Base-by-base conservation (phyloP, 2,797 vertebrate species). In the Eulemur albifrons region DNA sequence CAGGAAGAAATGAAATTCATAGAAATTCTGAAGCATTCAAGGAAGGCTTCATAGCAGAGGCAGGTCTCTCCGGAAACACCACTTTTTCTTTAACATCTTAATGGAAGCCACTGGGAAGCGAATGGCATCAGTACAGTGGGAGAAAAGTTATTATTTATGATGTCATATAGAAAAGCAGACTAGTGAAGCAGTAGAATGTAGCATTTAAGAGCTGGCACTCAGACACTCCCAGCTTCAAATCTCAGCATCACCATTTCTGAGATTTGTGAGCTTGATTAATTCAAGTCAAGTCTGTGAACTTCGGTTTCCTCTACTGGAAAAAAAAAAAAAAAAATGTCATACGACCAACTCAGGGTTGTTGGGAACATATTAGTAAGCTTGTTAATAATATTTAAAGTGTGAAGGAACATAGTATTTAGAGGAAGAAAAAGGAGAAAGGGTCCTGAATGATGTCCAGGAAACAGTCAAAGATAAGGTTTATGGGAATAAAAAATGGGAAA, bases 401-500 rank as follows among this genome's bases (percentile, higher is more conserved):
- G 52, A 70, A 50, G 7, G 8, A 14, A 25, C 15, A 6, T 14
- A 43, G 23, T 38, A 52, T 54, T 85, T 45, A 92, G 35, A 69
- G 38, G 48, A 77, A 89, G 45, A 91, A 40, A 84, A 94, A n/a
- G 30, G n/a, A 30, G 30, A 52, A 5, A 59, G 45, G 61, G 12
- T 63, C 30, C 14, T 75, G 12, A 94, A 21, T 17, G 21, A 65
- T 18, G 7, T 59, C 21, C 23, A 77, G 73, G 61, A 77, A 95
- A 52, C 25, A 65, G 5, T 65, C 25, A 18, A 83, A 75, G n/a
- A 57, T 93, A 76, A 76, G 18, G 40, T 20, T 92, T 84, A 50
- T 59, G 43, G 48, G 67, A 81, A 69, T 73, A 94, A 65, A 96
- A 92, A 54, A 3, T 52, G 48, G 52, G 10, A 32, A 50, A 88